phyloP scores from a whole-genome alignment of 2,888 invertebrate species.

The Cetonia aurata region DNA sequence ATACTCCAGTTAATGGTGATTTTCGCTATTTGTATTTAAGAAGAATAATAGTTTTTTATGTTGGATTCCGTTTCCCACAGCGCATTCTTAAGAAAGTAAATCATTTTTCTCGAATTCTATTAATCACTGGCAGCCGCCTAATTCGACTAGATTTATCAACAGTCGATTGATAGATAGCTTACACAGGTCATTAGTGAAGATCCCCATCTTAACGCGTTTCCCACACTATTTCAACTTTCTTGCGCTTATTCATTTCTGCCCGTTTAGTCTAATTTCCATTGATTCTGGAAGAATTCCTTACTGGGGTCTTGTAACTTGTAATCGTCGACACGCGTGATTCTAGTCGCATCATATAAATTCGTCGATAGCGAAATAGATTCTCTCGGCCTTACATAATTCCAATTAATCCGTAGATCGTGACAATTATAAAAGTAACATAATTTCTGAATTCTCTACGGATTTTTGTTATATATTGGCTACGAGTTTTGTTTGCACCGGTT shows the following conservation, averaged over 20 bases:
- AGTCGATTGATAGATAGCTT: slow-evolving; percentile 25
- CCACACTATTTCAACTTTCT: slow-evolving; percentile 23
- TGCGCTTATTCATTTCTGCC: slow-evolving; percentile 3
- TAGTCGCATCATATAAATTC: slow-evolving; percentile 13
- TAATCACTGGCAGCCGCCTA: slow-evolving; percentile 19
- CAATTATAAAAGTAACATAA: slow-evolving; percentile 19
- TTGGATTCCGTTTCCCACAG: slow-evolving; percentile 27
- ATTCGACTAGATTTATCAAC: slow-evolving; percentile 28
- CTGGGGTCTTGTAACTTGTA: background rate
- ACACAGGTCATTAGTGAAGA: slow-evolving; percentile 1
- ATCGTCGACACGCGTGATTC: slow-evolving; percentile 20
- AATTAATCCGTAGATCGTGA: slow-evolving; percentile 31
- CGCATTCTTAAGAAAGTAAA: slow-evolving; percentile 7
- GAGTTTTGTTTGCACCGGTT: too few relatives aligned
- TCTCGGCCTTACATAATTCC: slow-evolving; percentile 25
- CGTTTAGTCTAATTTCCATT: slow-evolving; percentile 25
- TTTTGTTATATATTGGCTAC: too few relatives aligned
- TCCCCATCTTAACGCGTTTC: slow-evolving; percentile 11
- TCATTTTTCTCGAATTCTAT: slow-evolving; percentile 25
- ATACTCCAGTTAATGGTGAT: too few relatives aligned
- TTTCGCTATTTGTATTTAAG: too few relatives aligned
- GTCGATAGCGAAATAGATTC: background rate
- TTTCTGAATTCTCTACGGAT: background rate
- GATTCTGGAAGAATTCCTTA: slow-evolving; percentile 12
- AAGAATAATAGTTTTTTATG: slow-evolving; percentile 4